Conservation (phyloP, 2,888 invertebrate genomes). For the Tineola bisselliella region DNA sequence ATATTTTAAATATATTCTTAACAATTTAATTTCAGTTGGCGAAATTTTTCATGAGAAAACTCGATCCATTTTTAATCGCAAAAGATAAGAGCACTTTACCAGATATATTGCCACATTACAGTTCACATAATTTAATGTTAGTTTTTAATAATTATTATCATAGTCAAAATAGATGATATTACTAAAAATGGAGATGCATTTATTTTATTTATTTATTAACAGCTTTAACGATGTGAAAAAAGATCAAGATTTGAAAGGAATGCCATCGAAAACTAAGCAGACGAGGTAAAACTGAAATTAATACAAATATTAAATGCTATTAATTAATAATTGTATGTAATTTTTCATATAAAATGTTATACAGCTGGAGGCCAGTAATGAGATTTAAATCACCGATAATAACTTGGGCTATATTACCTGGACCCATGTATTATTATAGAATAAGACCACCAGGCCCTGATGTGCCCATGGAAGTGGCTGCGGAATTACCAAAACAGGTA, state of each 20-base stretch:
- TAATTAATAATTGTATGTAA: too few species aligned
- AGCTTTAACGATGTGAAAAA: background rate
- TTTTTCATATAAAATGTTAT: too few species aligned
- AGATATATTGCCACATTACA: conserved; percentile 29
- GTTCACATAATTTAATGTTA: conserved; percentile 35
- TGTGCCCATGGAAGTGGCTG: conserved; percentile 60
- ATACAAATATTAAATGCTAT: too few species aligned
- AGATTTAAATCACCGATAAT: conserved; percentile 42
- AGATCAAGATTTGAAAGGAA: background rate
- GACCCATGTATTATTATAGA: conserved; percentile 68
- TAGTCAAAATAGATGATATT: background rate
- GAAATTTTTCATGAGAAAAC: conserved; percentile 33
- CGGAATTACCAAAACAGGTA: conserved; percentile 43
- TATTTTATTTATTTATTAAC: background rate
- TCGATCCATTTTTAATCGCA: conserved; percentile 43
- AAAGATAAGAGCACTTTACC: conserved; percentile 16
- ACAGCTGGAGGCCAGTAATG: conserved; percentile 44
- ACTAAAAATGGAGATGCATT: background rate
- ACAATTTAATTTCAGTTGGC: conserved; percentile 32
- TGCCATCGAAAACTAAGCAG: background rate
- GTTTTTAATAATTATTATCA: conserved; percentile 5
- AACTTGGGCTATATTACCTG: conserved; percentile 57
- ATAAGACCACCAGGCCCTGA: conserved; percentile 66
- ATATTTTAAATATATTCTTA: background rate
- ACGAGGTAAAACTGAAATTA: too few species aligned